Evolutionary conservation across 2,797 vertebrate species (phyloP).

Genomic region (Sebastes alutus): DNA sequence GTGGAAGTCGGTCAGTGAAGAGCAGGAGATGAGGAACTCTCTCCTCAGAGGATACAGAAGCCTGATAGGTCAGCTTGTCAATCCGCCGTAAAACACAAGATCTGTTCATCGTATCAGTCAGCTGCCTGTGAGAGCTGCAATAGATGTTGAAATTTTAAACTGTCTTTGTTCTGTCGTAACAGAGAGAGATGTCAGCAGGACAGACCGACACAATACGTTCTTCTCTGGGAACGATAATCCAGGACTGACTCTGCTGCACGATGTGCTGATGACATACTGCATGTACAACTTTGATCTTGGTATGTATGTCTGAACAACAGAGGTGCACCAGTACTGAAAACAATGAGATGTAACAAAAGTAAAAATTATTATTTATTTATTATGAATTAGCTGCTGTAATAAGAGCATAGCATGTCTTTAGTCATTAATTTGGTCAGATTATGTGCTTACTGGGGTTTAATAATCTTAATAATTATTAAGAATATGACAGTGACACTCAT

Average conservation of each 20-base stretch:
- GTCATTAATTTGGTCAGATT: not conserved
- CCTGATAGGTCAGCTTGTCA: slow-evolving; percentile 86
- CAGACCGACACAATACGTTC: slow-evolving; percentile 90
- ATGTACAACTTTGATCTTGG: slow-evolving; percentile 95
- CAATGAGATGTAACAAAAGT: too few relatives aligned
- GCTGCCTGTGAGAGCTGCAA: not conserved
- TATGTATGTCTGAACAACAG: slow-evolving; percentile 49
- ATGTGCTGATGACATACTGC: slow-evolving; percentile 94
- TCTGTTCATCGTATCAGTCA: not conserved
- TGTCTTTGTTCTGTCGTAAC: slow-evolving; percentile 51
- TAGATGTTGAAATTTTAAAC: not conserved
- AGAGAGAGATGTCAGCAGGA: slow-evolving; percentile 93
- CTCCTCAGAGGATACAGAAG: slow-evolving; percentile 90
- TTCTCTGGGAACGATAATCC: slow-evolving; percentile 92
- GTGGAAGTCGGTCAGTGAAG: slow-evolving; percentile 93
- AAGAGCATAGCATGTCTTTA: not conserved
- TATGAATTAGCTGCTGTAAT: not conserved
- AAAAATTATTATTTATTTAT: not conserved
- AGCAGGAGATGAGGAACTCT: slow-evolving; percentile 93
- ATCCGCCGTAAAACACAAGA: not conserved
- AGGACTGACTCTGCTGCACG: slow-evolving; percentile 87
- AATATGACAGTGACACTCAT: not conserved
- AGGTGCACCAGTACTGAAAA: not conserved
- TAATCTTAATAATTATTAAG: not conserved
- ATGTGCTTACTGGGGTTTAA: fast-evolving